A percentile compares a stretch with the other conserved stretches of the same genome.
phyloP scores from a whole-genome alignment of 2,888 invertebrate genomes.

The Netelia virgata region DNA sequence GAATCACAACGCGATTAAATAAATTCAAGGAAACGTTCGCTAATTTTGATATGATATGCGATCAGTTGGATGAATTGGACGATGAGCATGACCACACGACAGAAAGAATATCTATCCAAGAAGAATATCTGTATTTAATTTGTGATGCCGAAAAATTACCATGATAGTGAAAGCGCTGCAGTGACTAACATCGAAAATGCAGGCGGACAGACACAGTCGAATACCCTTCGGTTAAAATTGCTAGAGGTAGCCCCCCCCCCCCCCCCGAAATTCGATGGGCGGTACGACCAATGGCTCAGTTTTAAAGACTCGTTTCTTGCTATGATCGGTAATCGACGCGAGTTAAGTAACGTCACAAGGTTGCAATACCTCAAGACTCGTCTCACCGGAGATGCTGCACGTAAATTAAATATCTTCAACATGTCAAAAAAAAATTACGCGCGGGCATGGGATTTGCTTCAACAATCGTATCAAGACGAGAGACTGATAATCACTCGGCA shows the following conservation, averaged over 20 bases:
- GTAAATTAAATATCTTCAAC: conserved; percentile 25
- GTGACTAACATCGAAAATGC: background rate
- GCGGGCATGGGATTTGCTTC: conserved; percentile 20
- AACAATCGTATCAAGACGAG: conserved; percentile 35
- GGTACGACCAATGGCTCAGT: conserved; percentile 13
- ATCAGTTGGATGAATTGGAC: background rate
- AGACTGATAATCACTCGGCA: conserved; percentile 6
- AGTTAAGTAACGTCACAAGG: conserved; percentile 10
- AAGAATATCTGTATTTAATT: background rate
- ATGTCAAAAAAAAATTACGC: conserved; percentile 31
- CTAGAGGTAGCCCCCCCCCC: conserved; percentile 9
- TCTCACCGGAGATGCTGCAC: conserved; percentile 28
- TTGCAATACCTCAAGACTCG: conserved; percentile 18
- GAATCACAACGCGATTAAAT: background rate
- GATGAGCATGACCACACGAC: background rate
- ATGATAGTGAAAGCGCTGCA: background rate
- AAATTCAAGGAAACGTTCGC: background rate
- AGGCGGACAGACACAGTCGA: background rate
- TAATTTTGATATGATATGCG: background rate
- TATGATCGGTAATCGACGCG: conserved; percentile 6
- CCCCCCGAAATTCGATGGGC: conserved; percentile 35
- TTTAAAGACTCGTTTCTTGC: conserved; percentile 20
- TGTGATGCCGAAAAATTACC: background rate
- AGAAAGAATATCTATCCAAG: background rate
- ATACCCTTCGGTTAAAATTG: background rate